Evolutionary conservation across 2,888 invertebrate genomes (phyloP).

Genomic region (Podabrus alpinus): DNA sequence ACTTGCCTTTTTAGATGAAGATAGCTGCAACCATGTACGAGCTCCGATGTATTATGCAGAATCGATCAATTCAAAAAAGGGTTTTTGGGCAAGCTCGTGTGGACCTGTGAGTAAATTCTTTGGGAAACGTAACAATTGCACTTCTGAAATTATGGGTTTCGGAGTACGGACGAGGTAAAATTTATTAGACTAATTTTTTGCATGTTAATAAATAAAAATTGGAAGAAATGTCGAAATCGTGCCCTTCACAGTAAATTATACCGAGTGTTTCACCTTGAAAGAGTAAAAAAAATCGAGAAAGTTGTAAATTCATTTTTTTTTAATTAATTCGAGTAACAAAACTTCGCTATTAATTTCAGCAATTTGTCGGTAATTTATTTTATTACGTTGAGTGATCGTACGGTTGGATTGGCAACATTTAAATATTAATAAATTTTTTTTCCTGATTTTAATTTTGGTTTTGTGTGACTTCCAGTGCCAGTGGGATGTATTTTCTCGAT

Average conservation of each 20-base stretch:
- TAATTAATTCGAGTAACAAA: background rate
- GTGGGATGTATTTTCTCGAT: conserved; percentile 59
- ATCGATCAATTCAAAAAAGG: conserved; percentile 58
- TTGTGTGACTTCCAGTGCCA: conserved; percentile 60
- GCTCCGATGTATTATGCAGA: conserved; percentile 65
- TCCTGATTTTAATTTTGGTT: conserved; percentile 46
- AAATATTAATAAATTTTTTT: background rate
- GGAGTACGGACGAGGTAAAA: conserved; percentile 5
- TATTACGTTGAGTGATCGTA: background rate
- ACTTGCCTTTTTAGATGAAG: conserved; percentile 52
- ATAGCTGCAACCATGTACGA: conserved; percentile 64
- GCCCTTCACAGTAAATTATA: background rate
- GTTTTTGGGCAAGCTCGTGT: conserved; percentile 64
- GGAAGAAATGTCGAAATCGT: background rate
- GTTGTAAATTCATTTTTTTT: background rate
- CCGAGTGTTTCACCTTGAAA: background rate
- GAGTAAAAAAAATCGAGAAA: background rate
- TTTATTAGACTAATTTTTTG: background rate
- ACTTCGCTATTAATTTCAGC: background rate
- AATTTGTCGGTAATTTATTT: background rate
- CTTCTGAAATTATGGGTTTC: conserved; percentile 23
- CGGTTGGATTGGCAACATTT: background rate
- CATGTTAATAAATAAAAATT: too few species aligned
- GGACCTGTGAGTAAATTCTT: background rate
- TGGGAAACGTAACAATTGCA: background rate